phyloP scores from a whole-genome alignment of 2,888 invertebrate species.

The Sinohyriopsis cumingii region DNA sequence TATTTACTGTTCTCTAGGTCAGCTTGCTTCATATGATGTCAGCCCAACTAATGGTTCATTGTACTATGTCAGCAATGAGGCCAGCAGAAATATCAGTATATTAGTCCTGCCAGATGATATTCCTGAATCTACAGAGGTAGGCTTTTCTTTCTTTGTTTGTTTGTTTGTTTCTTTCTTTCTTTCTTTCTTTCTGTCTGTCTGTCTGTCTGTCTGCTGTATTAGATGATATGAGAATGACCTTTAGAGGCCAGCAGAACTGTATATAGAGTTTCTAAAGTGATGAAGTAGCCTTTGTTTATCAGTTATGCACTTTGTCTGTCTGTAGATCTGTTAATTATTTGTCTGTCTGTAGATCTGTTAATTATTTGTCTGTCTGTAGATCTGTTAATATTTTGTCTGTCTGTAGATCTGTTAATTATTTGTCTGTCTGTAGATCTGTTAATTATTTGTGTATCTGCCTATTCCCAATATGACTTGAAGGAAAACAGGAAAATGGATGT shows the following conservation, averaged over 20 bases:
- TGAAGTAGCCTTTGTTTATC: background rate
- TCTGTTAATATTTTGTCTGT: no score
- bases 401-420: background rate
- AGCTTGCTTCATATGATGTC: slow-evolving; percentile 50
- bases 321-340: no score
- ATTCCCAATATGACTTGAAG: no score
- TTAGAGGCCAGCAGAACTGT: no score
- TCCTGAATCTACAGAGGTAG: slow-evolving; percentile 66
- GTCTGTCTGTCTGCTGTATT: no score
- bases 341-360: no score
- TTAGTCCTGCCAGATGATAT: slow-evolving; percentile 60
- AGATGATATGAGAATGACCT: no score
- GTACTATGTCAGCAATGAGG: slow-evolving; percentile 67
- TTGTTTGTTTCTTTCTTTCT: no score
- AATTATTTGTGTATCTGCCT: no score
- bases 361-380: background rate
- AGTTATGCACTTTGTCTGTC: background rate
- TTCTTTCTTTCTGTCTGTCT: no score
- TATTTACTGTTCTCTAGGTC: slow-evolving; percentile 38
- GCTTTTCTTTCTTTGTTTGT: no score
- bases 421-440: background rate
- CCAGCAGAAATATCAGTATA: slow-evolving; percentile 48
- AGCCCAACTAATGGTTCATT: slow-evolving; percentile 61
- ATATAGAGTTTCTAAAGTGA: background rate
- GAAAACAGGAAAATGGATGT: background rate